Base-by-base conservation (phyloP, 2,888 invertebrate genomes). In the Drosophila melanosoma region DNA sequence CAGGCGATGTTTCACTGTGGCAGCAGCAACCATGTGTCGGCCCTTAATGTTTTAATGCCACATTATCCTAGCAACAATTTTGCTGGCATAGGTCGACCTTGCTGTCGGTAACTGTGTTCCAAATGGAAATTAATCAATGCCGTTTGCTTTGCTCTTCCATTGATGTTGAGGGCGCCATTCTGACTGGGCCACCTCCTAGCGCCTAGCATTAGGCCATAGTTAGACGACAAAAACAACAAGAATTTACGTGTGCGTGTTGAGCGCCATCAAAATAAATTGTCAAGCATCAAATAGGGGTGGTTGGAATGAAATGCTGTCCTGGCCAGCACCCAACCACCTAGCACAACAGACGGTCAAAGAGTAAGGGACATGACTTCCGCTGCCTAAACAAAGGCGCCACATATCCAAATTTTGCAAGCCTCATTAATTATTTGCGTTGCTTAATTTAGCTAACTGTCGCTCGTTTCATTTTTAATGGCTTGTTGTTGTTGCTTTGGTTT, bases 111-210 rank as follows among this genome's bases (percentile, higher is more conserved):
- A 67, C 60, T 60, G 57, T 65, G 74, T 68, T 78, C 73, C 45
- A 76, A 86, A 88, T 83, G 81, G 71, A 84, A 84, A 88, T 86
- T 86, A 88, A 84, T 84, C 89, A 88, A 84, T 84, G 87, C 87
- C 78, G 69, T 86, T 84, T 88, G 76, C 80, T 72, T 57, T 72
- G 73, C 79, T 74, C 85, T 70, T 32, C 51, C 54, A 69, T 59
- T 67, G 79, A 70, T 79, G 70, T 76, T 59, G 75, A 64, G 65
- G 73, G 60, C 67, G 73, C 49, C 61, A 66, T 65, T 69, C 62
- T 65, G 73, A 71, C 73, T 45, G 20, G 23, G 78, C 68, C 68
- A 58, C 69, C 53, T 42, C 45, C 61, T 49, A 32, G 59, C 62
- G 79, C 58, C 80, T 33, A 70, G 69, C n/a, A n/a, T 40, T n/a